A percentile compares a stretch with the other conserved stretches of the same genome.
These are phyloP conservation scores for Cheilosia variabilis DNA, from an alignment of 2,888 invertebrate species.

Conservation along the genomic window DNA sequence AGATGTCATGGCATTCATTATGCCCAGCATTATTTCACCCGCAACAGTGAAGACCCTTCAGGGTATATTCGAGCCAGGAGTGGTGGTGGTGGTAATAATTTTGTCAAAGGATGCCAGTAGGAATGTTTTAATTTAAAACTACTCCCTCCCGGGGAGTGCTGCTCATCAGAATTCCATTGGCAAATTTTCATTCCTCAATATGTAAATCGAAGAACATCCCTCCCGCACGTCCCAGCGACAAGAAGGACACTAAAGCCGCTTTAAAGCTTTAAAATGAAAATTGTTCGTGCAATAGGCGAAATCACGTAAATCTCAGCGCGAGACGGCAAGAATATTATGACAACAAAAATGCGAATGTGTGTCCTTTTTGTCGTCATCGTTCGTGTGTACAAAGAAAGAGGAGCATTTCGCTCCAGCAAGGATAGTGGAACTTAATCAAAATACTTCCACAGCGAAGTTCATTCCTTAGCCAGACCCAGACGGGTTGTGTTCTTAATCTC, in stretches of 20 bases:
- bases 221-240: not conserved
- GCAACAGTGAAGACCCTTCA: slow-evolving; percentile 63
- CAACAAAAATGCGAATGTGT: slow-evolving; percentile 62
- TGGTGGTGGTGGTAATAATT: slow-evolving; percentile 51
- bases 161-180: slow-evolving; percentile 74
- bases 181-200: slow-evolving; percentile 73
- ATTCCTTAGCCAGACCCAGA: slow-evolving; percentile 26
- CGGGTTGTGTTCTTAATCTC: slow-evolving; percentile 69
- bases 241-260: slow-evolving; percentile 33
- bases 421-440: slow-evolving; percentile 74
- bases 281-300: slow-evolving; percentile 45
- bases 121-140: slow-evolving; percentile 73
- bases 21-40: slow-evolving; percentile 60
- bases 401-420: slow-evolving; percentile 52
- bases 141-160: slow-evolving; percentile 38
- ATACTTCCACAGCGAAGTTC: slow-evolving; percentile 50
- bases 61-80: slow-evolving; percentile 21
- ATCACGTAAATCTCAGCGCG: slow-evolving; percentile 67
- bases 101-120: slow-evolving; percentile 71
- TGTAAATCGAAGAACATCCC: slow-evolving; percentile 64
- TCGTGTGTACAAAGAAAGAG: slow-evolving; percentile 14
- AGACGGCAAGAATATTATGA: slow-evolving; percentile 43
- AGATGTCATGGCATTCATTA: slow-evolving; percentile 72
- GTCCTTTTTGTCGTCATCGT: slow-evolving; percentile 55
- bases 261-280: slow-evolving; percentile 57